A percentile compares a stretch with the other conserved stretches of the same genome.
phyloP scores from a whole-genome alignment of 2,888 invertebrate genomes.

The Eilema griseolum region DNA sequence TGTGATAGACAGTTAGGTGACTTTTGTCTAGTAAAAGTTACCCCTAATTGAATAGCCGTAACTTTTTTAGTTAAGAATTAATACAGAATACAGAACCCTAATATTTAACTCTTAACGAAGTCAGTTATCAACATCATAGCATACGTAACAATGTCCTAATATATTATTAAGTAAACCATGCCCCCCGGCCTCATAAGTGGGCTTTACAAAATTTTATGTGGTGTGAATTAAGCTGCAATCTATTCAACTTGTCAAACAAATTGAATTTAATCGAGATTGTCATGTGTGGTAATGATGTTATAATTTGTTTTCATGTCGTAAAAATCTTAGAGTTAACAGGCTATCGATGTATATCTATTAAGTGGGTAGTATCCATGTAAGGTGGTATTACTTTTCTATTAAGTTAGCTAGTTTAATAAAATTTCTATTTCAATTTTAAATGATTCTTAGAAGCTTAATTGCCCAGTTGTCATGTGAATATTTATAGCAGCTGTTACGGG shows the following conservation, averaged over 20 bases:
- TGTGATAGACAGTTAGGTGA: not conserved
- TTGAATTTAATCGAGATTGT: slow-evolving; percentile 11
- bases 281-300: not conserved
- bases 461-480: too few relatives aligned
- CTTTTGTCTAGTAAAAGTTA: not conserved
- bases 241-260: slow-evolving; percentile 2
- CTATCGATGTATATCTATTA: not conserved
- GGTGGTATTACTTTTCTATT: not conserved
- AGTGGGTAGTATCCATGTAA: not conserved
- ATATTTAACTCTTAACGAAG: slow-evolving; percentile 2
- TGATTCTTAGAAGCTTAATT: not conserved
- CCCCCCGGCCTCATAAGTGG: slow-evolving; percentile 28
- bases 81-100: not conserved
- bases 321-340: not conserved
- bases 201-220: slow-evolving; percentile 19
- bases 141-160: slow-evolving; percentile 35
- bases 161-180: slow-evolving; percentile 26
- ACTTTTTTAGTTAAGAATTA: too few relatives aligned
- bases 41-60: not conserved
- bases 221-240: not conserved
- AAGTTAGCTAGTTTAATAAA: not conserved
- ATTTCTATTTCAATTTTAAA: not conserved
- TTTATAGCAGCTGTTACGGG: too few relatives aligned
- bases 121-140: slow-evolving; percentile 9
- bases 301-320: not conserved